Evolutionary conservation across 1,140 invertebrate species (phyloP), one percentile per base, ranked within the genome.

Genomic region (Brachionus angularis): DNA sequence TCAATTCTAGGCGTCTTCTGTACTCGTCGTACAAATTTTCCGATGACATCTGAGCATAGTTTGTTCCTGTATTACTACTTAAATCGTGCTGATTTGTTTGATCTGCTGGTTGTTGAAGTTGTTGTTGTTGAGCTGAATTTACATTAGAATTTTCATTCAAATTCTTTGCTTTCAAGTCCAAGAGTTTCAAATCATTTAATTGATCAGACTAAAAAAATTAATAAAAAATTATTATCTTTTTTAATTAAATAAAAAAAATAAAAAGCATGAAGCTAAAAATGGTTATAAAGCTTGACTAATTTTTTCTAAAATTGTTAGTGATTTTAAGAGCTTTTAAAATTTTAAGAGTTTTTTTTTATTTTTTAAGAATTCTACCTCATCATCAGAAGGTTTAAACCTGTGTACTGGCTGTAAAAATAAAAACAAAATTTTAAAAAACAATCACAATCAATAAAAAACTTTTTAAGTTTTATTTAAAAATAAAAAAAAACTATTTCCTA

Each of bases 1-100:
- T 67, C 62, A 67, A 46, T 46, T 67, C 62, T 23, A 67, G 44
- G 18, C 31, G 14, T 21, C 62, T 39, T n/a, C 62, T 23, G 31
- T 67, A 67, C 29, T 67, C 62, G 18, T 67, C 62, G 5, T 47
- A 67, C 62, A 67, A 49, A 36, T 67, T 46, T 23, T 67, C 62
- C 2, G 62, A 16, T 67, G 39, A 42, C 25, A 18, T 18, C 29
- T 67, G 62, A n/a, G 29, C 21, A n/a, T 47, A 50, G 29, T 50
- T 67, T 16, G 62, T 46, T 34, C 16, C 53, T n/a, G n/a, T 10
- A 42, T 16, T 10, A 23, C 10, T 29, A 4, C 2, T 67, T 18
- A 5, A 27, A 2, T n/a, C 16, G 8, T 34, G 21, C 31, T 29
- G 10, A 10, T 27, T 50, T 50, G 62, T 21, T 67, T 67, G 42